These are phyloP conservation scores for Nomada fabriciana DNA, from an alignment of 2,888 invertebrate genomes.

Conservation along the genomic window DNA sequence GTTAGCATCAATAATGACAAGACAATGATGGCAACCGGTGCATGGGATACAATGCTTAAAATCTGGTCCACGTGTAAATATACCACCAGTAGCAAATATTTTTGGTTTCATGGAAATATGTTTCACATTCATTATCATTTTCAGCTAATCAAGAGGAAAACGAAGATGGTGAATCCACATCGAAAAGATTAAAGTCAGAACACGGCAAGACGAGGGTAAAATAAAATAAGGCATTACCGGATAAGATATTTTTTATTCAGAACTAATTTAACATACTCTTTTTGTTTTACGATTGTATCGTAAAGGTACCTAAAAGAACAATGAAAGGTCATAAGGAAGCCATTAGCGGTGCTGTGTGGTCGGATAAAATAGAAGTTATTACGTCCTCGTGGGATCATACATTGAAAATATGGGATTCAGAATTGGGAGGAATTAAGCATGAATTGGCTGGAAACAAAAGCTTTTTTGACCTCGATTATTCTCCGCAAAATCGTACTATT, in stretches of 20 bases:
- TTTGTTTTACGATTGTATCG: not conserved
- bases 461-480: constrained; percentile 94
- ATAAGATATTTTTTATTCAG: not conserved
- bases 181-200: constrained; percentile 87
- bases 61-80: constrained; percentile 93
- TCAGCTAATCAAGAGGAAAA: constrained; percentile 83
- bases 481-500: constrained; percentile 89
- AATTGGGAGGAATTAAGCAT: constrained; percentile 92
- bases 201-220: constrained; percentile 87
- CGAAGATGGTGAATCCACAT: constrained; percentile 86
- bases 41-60: constrained; percentile 96
- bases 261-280: not conserved
- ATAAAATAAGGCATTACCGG: constrained; percentile 58
- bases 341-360: constrained; percentile 94
- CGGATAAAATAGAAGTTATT: constrained; percentile 90
- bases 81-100: not conserved
- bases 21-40: constrained; percentile 91
- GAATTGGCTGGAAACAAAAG: constrained; percentile 95
- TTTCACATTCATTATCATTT: constrained; percentile 27
- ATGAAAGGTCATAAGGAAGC: constrained; percentile 97
- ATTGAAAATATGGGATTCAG: constrained; percentile 96
- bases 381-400: constrained; percentile 98
- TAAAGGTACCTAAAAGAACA: constrained; percentile 92
- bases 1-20: constrained; percentile 90
- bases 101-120: not conserved